Evolutionary conservation across 1,140 invertebrate genomes (phyloP).

Genomic region (Augochlora pura): DNA sequence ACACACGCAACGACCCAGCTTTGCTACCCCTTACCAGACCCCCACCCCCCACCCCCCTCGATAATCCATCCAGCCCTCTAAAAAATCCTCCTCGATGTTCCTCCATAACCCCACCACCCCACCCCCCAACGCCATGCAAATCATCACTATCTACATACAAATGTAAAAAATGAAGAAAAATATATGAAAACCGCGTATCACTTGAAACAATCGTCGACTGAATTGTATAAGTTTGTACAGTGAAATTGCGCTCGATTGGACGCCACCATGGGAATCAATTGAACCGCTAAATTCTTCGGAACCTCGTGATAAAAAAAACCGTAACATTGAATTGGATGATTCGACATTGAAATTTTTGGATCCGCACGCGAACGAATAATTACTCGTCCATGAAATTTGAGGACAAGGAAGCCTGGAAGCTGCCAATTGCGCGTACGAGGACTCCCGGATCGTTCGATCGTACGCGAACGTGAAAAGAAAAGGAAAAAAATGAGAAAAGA

Average conservation of each 20-base stretch:
- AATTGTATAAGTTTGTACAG: slow-evolving; percentile 10
- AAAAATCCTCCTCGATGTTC: background rate
- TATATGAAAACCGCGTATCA: slow-evolving; percentile 33
- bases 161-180: background rate
- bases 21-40: slow-evolving; percentile 16
- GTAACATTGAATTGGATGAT: slow-evolving; percentile 1
- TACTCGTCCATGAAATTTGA: background rate
- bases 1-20: slow-evolving; percentile 64
- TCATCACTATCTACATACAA: slow-evolving; percentile 7
- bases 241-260: slow-evolving; percentile 14
- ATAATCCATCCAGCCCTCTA: no score
- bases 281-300: background rate
- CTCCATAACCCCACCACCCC: background rate
- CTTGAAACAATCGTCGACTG: slow-evolving; percentile 42
- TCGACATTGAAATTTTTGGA: background rate
- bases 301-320: background rate
- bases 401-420: background rate
- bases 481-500: no score
- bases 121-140: slow-evolving; percentile 28
- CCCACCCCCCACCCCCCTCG: background rate
- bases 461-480: background rate
- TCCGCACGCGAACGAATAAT: no score
- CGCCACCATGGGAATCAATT: background rate
- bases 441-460: background rate
- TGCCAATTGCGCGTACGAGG: slow-evolving; percentile 14